Conservation (phyloP, 1,140 invertebrate genomes). For the Drosophila tristis region DNA sequence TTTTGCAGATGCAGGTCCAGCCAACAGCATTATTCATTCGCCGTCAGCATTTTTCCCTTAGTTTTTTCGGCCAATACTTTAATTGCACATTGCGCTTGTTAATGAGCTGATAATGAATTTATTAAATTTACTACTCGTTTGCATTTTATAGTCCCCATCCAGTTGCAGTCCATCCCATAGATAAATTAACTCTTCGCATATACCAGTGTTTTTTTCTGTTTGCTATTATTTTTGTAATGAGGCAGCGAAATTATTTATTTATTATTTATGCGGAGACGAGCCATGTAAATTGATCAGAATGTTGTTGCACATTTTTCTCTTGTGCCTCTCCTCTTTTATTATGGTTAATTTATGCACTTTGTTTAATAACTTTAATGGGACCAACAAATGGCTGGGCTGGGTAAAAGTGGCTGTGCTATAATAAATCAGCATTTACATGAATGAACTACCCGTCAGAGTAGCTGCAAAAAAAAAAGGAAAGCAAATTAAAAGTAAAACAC, state of each 20-base stretch:
- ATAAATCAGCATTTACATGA: constrained; percentile 46
- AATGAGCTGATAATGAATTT: constrained; percentile 83
- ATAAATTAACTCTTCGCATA: constrained; percentile 54
- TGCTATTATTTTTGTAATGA: constrained; percentile 51
- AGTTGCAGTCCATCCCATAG: constrained; percentile 36
- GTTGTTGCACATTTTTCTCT: constrained; percentile 21
- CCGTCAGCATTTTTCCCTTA: constrained; percentile 27
- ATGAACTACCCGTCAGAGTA: constrained; percentile 15
- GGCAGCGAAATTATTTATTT: constrained; percentile 66
- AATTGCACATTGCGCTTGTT: constrained; percentile 66
- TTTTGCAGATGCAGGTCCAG: constrained; percentile 5
- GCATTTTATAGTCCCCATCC: constrained; percentile 41
- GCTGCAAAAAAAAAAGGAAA: constrained; percentile 4
- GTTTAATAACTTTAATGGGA: constrained; percentile 66
- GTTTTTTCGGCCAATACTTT: constrained; percentile 33
- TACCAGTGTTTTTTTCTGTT: background rate
- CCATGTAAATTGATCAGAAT: constrained; percentile 65
- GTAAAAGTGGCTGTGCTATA: constrained; percentile 13
- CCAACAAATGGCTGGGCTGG: background rate
- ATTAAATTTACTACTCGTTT: constrained; percentile 75
- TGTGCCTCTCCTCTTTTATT: constrained; percentile 3
- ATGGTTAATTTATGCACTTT: constrained; percentile 78
- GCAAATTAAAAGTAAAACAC: background rate
- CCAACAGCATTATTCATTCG: constrained; percentile 37
- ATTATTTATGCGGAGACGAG: constrained; percentile 65